Conservation (phyloP, 2,797 vertebrate species). For the Erethizon dorsatum region DNA sequence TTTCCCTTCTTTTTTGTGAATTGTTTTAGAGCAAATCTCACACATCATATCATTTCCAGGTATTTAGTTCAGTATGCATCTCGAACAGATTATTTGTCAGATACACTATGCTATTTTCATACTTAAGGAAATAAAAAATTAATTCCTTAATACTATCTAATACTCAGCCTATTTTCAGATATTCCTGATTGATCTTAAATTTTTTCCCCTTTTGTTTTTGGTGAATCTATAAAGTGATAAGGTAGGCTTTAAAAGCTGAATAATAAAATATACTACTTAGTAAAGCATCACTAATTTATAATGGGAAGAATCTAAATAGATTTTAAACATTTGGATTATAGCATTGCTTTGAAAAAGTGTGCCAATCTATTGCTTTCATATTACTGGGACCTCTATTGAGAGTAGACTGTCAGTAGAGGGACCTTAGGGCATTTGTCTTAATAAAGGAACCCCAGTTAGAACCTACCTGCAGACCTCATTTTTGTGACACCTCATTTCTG, state of each 20-base stretch:
- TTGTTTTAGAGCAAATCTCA: slow-evolving; percentile 42
- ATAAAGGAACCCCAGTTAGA: neutral
- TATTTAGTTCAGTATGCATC: slow-evolving; percentile 15
- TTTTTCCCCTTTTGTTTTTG: slow-evolving; percentile 16
- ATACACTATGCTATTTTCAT: neutral
- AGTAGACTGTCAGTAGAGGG: neutral
- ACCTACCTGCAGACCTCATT: neutral
- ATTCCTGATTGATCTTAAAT: neutral
- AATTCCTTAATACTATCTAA: neutral
- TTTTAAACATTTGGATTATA: slow-evolving; percentile 10
- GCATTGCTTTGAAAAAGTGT: neutral
- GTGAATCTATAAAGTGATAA: slow-evolving; percentile 46
- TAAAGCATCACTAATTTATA: neutral
- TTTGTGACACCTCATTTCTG: neutral
- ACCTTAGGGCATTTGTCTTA: neutral
- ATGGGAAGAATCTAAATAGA: neutral
- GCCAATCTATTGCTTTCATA: neutral
- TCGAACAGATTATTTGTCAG: slow-evolving; percentile 32
- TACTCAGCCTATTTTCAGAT: neutral
- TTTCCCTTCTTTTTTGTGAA: neutral
- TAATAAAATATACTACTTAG: neutral
- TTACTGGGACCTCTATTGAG: neutral
- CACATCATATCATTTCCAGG: neutral
- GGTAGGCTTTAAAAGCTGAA: slow-evolving; percentile 13
- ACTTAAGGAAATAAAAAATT: slow-evolving; percentile 49